Conservation (phyloP, 2,888 invertebrate genomes). For the Dioctria rufipes region DNA sequence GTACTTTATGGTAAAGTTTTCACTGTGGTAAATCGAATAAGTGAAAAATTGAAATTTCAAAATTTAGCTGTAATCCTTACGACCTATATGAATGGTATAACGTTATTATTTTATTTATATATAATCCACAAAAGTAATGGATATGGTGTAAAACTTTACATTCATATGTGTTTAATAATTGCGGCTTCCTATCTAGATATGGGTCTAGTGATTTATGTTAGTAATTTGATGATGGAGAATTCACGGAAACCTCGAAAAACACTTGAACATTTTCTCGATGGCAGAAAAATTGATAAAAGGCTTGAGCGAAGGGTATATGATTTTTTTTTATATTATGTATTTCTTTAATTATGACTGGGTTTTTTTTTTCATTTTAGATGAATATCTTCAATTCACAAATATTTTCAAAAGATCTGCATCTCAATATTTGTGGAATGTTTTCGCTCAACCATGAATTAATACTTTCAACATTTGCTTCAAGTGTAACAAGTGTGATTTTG, state of each 20-base stretch:
- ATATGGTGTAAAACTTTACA: background rate
- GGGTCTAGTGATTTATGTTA: constrained; percentile 3
- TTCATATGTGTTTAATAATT: background rate
- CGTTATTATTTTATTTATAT: constrained; percentile 20
- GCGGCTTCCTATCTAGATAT: background rate
- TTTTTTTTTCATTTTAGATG: constrained; percentile 25
- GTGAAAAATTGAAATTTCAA: constrained; percentile 8
- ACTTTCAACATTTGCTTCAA: constrained; percentile 13
- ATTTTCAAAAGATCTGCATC: background rate
- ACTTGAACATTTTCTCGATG: constrained; percentile 1
- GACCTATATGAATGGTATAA: constrained; percentile 11
- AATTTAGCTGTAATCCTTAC: constrained; percentile 15
- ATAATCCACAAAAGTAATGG: background rate
- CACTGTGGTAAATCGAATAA: background rate
- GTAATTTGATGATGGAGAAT: constrained; percentile 2
- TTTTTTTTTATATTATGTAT: no score
- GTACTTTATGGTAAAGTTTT: background rate
- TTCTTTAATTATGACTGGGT: background rate
- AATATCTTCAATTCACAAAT: constrained; percentile 16
- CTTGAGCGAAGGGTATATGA: constrained; percentile 6
- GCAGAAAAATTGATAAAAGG: background rate
- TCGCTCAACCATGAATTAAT: background rate
- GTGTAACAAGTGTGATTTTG: constrained; percentile 22
- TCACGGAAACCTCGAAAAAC: background rate
- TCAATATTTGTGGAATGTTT: constrained; percentile 37